A percentile compares a stretch with the other conserved stretches of the same genome.
Evolutionary conservation across 2,113 vertebrate genomes (phyloP).

Genomic region (Antechinus stuartii): DNA sequence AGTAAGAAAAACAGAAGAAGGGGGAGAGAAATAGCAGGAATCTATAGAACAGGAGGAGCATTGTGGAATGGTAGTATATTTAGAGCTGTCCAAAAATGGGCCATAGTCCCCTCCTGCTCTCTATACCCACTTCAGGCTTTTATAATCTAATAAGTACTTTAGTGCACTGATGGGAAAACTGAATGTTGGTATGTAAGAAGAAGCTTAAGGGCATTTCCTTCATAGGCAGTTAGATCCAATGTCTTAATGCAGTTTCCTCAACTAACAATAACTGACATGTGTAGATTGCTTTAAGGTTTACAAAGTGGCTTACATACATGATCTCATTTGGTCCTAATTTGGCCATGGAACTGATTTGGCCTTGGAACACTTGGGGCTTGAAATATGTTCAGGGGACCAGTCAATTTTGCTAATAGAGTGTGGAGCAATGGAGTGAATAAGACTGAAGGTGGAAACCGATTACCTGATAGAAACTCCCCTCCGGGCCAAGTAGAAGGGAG

Average conservation of each 20-base stretch:
- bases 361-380: not conserved
- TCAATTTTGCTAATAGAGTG: not conserved
- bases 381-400: not conserved
- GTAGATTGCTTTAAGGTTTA: not conserved
- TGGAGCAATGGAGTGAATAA: not conserved
- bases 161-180: not conserved
- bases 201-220: not conserved
- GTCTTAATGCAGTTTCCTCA: not conserved
- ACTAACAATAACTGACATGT: not conserved
- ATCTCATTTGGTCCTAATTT: not conserved
- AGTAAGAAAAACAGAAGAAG: not conserved
- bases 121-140: not conserved
- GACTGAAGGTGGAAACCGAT: not conserved
- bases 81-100: not conserved
- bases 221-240: not conserved
- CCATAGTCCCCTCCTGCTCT: not conserved
- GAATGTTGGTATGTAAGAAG: not conserved
- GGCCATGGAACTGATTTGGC: not conserved
- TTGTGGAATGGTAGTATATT: not conserved
- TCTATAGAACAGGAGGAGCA: not conserved
- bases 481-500: not conserved
- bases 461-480: not conserved
- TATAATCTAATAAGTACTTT: not conserved
- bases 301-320: not conserved
- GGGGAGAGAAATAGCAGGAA: not conserved